Evolutionary conservation across 2,113 vertebrate genomes (phyloP), one percentile per base, ranked within the genome.

Genomic region (Scartelaos histophorus): DNA sequence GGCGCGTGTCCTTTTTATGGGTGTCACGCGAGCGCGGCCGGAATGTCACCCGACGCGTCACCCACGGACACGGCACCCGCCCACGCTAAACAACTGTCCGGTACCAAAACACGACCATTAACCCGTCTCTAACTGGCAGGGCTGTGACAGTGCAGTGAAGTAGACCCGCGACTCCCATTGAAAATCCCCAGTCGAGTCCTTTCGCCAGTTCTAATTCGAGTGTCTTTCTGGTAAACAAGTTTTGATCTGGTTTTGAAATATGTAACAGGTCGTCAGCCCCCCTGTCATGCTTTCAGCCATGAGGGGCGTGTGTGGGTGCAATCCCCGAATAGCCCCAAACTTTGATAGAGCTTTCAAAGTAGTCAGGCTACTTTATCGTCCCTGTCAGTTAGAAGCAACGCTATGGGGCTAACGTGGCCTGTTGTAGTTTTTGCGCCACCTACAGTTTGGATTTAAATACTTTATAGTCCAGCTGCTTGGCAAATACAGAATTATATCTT

Each of bases 11-110:
- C 89, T 90, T 88, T 90, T 78, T 84, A 85, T 87, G 80, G 53
- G 80, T 80, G 68, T 85, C 87, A 88, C 82, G 87, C 85, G 83
- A 79, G 67, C 72, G 69, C 12, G 24, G 57, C 72, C 79, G 43
- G 83, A 87, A 87, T 89, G 91, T 90, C 38, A 43, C 38, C 38
- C 86, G 88, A 51, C 60, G 53, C 75, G 60, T 87, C 91, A 84
- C 83, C 80, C 70, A 53, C 56, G 78, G 82, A 79, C 73, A 49
- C 76, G 62, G 51, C 65, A 51, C 80, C 75, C 67, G 78, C 69
- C 88, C 88, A 76, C 68, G 71, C 82, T 70, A 67, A 80, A 86
- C 89, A 83, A 89, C 74, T 77, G 43, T 92, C 87, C 66, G 58
- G 74, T 79, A 35, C 74, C 81, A 78, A 84, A 80, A 82, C 74